These are phyloP conservation scores for Melieria crassipennis DNA, from an alignment of 2,888 invertebrate genomes.

Conservation along the genomic window DNA sequence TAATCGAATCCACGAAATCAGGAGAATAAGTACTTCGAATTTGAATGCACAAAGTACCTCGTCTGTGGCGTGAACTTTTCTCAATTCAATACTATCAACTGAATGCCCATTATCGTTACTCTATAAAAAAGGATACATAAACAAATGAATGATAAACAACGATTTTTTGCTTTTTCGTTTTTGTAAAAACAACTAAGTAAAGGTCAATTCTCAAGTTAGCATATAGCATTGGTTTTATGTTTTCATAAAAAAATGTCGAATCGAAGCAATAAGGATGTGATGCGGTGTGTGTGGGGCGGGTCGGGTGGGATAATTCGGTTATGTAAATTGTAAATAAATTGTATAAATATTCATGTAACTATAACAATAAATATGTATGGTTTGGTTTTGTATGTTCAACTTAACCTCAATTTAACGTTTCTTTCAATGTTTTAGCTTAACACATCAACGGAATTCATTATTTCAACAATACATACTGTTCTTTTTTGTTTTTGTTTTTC, in stretches of 20 bases:
- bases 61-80: conserved; percentile 68
- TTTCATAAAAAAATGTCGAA: not conserved
- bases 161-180: conserved; percentile 6
- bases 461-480: not conserved
- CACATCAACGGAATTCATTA: not conserved
- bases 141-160: conserved; percentile 49
- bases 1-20: conserved; percentile 40
- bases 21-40: conserved; percentile 46
- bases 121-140: conserved; percentile 62
- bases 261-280: not conserved
- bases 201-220: no score
- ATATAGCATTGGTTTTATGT: no score
- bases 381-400: not conserved
- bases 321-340: not conserved
- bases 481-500: not conserved
- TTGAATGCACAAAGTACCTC: conserved; percentile 67
- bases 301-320: not conserved
- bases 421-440: not conserved
- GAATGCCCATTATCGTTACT: conserved; percentile 67
- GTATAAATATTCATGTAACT: no score
- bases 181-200: not conserved
- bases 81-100: conserved; percentile 66
- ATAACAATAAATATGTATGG: not conserved
- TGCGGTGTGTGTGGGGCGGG: not conserved
- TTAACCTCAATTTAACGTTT: not conserved